Percentiles rank a stretch among this genome's conserved stretches.
These are phyloP conservation scores for Coregonus sp. DNA, from an alignment of 2,797 vertebrate genomes.

Conservation along the genomic window DNA sequence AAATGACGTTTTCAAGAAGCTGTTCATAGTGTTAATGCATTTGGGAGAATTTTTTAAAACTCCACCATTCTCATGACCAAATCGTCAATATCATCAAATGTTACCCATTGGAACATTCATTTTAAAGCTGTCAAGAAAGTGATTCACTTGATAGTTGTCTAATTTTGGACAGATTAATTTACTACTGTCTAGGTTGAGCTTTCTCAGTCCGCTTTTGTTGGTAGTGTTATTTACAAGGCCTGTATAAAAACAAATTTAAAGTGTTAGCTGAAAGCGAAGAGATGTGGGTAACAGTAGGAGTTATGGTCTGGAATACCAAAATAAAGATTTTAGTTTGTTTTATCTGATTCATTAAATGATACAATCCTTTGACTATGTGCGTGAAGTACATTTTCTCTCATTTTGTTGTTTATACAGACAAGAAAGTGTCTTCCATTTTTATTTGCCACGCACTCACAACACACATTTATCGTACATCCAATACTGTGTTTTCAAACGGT, in stretches of 20 bases:
- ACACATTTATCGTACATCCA: background rate
- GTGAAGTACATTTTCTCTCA: background rate
- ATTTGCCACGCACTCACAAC: background rate
- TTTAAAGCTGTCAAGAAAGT: background rate
- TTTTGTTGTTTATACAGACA: background rate
- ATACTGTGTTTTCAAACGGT: background rate
- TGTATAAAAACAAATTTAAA: background rate
- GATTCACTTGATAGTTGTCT: slow-evolving; percentile 1
- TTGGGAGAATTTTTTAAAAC: background rate
- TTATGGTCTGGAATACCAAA: background rate
- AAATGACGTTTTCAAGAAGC: background rate
- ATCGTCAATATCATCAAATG: background rate
- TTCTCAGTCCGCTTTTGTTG: background rate
- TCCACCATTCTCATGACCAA: background rate
- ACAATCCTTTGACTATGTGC: background rate
- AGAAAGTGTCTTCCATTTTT: background rate
- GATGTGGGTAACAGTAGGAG: no score
- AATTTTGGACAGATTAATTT: background rate
- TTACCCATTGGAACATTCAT: background rate
- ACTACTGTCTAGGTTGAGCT: background rate
- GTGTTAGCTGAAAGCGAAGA: background rate
- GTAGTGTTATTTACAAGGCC: background rate
- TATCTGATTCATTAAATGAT: background rate
- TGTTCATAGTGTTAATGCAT: slow-evolving; percentile 1
- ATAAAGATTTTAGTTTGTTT: slow-evolving; percentile 4